Evolutionary conservation across 2,113 vertebrate genomes (phyloP).

Genomic region (Phyllostomus discolor): DNA sequence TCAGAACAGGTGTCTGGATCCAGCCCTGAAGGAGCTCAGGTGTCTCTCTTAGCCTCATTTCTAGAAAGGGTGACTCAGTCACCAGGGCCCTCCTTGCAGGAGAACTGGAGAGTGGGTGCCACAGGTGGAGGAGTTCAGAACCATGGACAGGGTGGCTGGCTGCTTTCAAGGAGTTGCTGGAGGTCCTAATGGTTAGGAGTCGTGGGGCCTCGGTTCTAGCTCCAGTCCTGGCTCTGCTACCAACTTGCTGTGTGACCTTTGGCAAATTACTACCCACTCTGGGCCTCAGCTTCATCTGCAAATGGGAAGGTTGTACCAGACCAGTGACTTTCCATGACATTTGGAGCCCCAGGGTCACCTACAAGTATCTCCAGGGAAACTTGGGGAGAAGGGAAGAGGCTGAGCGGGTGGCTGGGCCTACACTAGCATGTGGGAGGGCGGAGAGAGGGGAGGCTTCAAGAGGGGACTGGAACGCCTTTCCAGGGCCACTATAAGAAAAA

Average conservation of each 20-base stretch:
- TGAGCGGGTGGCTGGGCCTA: not conserved
- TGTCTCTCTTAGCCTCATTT: not conserved
- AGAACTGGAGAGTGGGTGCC: not conserved
- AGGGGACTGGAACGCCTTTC: not conserved
- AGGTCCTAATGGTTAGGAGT: not conserved
- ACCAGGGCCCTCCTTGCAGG: not conserved
- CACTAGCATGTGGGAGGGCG: fast-evolving
- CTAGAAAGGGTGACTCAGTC: not conserved
- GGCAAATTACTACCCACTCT: not conserved
- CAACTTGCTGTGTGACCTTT: conserved; percentile 66
- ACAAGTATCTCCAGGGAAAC: not conserved
- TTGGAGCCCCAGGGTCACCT: not conserved
- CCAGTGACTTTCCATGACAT: conserved; percentile 31
- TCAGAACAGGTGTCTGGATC: not conserved
- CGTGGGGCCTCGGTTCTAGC: not conserved
- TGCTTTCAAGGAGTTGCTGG: not conserved
- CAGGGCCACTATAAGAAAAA: not conserved
- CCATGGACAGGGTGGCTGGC: not conserved
- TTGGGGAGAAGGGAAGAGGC: not conserved
- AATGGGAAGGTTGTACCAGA: conserved; percentile 17
- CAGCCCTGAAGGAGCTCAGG: not conserved
- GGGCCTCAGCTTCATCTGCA: conserved; percentile 39
- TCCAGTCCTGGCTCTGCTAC: conserved; percentile 45
- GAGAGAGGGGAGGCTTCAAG: not conserved
- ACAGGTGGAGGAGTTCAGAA: not conserved